These are phyloP conservation scores for Stegana nigrithorax DNA, from an alignment of 2,888 invertebrate genomes.

Conservation along the genomic window DNA sequence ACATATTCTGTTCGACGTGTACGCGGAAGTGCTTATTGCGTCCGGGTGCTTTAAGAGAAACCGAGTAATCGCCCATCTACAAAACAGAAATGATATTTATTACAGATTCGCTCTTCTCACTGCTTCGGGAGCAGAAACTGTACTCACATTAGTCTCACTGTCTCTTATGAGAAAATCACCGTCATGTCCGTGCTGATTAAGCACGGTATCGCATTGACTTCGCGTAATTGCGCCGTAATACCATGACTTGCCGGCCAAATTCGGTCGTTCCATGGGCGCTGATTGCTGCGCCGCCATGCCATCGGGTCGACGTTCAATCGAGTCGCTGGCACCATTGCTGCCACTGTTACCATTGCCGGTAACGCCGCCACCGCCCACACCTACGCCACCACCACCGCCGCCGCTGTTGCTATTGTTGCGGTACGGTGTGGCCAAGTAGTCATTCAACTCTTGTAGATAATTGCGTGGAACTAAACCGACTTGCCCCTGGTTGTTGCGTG, in stretches of 20 bases:
- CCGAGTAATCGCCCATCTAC: slow-evolving; percentile 98
- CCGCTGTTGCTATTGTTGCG: slow-evolving; percentile 69
- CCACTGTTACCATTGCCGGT: slow-evolving; percentile 62
- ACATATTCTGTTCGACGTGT: slow-evolving; percentile 91
- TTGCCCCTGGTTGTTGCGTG: slow-evolving; percentile 91
- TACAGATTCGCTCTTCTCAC: too few species aligned
- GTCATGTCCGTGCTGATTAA: slow-evolving; percentile 95
- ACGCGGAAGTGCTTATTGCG: slow-evolving; percentile 99
- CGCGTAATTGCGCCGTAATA: slow-evolving; percentile 97
- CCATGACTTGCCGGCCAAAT: slow-evolving; percentile 89
- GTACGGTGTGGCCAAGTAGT: slow-evolving; percentile 88
- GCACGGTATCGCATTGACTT: slow-evolving; percentile 94
- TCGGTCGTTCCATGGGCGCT: slow-evolving; percentile 73
- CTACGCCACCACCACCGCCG: slow-evolving; percentile 62
- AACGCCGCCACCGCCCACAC: slow-evolving; percentile 68
- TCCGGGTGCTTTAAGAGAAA: slow-evolving; percentile 96
- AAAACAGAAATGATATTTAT: slow-evolving; percentile 49
- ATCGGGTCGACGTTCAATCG: slow-evolving; percentile 70
- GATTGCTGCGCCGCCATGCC: slow-evolving; percentile 64
- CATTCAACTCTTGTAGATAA: slow-evolving; percentile 91
- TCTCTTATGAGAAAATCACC: slow-evolving; percentile 99
- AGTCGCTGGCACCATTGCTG: slow-evolving; percentile 69
- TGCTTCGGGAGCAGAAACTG: too few species aligned
- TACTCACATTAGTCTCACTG: slow-evolving; percentile 97
- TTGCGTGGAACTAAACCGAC: slow-evolving; percentile 95